These are phyloP conservation scores for Melipona quadrifasciata DNA, from an alignment of 1,140 invertebrate genomes.

Conservation along the genomic window DNA sequence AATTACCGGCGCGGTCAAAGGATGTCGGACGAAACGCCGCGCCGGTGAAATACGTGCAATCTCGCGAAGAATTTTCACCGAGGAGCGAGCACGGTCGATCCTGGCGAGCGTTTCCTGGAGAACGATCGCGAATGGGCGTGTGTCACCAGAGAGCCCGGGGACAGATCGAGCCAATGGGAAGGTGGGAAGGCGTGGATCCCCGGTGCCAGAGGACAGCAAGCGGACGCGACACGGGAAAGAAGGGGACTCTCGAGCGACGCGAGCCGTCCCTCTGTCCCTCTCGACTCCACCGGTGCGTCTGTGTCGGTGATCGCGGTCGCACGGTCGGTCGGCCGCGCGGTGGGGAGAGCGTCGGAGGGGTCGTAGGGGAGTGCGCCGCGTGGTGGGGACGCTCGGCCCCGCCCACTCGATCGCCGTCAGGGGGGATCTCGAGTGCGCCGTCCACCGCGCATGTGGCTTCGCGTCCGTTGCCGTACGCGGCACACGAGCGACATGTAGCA, in stretches of 20 bases:
- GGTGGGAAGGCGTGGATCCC: conserved; percentile 78
- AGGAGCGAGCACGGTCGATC: conserved; percentile 20
- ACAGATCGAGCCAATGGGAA: conserved; percentile 78
- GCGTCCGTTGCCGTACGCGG: conserved; percentile 56
- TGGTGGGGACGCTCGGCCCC: conserved; percentile 67
- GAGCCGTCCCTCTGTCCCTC: conserved; percentile 42
- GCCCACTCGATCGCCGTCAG: conserved; percentile 65
- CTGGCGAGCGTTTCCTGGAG: conserved; percentile 60
- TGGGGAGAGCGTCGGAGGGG: conserved; percentile 62
- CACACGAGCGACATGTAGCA: conserved; percentile 51
- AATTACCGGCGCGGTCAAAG: conserved; percentile 39
- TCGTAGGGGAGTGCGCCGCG: conserved; percentile 58
- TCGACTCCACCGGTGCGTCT: conserved; percentile 30
- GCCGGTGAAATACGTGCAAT: conserved; percentile 14
- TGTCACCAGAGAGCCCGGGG: conserved; percentile 75
- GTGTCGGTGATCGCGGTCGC: conserved; percentile 63
- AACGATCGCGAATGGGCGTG: conserved; percentile 77
- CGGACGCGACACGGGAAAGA: conserved; percentile 67
- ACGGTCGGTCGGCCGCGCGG: conserved; percentile 33
- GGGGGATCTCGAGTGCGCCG: conserved; percentile 28
- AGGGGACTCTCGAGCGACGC: conserved; percentile 64
- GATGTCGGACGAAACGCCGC: not conserved
- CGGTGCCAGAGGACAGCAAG: conserved; percentile 63
- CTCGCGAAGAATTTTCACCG: conserved; percentile 21
- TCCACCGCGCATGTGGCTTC: conserved; percentile 61